These are phyloP conservation scores for Buceros bicornis DNA, from an alignment of 2,797 vertebrate genomes.

Conservation along the genomic window DNA sequence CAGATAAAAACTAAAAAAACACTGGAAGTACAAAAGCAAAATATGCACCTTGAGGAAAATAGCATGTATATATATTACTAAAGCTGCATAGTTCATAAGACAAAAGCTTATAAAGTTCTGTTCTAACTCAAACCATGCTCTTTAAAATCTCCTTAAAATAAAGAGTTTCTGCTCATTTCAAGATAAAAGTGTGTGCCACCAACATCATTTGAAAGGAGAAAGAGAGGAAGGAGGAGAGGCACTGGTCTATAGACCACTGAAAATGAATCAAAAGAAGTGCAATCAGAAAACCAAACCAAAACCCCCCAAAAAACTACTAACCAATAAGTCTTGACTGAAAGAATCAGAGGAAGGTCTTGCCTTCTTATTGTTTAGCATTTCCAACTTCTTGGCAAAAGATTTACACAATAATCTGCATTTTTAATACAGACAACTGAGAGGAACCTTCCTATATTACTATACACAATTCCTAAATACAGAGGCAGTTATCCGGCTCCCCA, in stretches of 20 bases:
- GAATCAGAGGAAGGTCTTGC: not conserved
- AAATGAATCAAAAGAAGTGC: not conserved
- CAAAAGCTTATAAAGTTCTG: not conserved
- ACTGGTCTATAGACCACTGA: rapidly evolving
- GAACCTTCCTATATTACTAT: not conserved
- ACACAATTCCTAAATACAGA: not conserved
- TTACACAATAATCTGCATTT: not conserved
- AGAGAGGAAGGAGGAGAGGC: not conserved
- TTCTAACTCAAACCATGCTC: not conserved
- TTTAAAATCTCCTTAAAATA: not conserved
- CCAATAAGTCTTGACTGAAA: not conserved
- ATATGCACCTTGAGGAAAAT: not conserved
- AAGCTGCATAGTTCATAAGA: not conserved
- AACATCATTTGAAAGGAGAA: not conserved
- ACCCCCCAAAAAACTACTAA: rapidly evolving
- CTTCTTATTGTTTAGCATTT: not conserved
- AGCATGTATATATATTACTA: not conserved
- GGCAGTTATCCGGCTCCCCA: not conserved
- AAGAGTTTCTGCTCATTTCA: not conserved
- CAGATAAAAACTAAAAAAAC: not conserved
- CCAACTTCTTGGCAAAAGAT: not conserved
- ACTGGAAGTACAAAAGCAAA: not conserved
- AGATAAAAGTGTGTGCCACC: not conserved
- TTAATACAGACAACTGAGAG: not conserved
- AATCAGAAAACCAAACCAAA: not conserved